Evolutionary conservation across 1,140 invertebrate genomes (phyloP).

Genomic region (Oryctes rhinoceros): DNA sequence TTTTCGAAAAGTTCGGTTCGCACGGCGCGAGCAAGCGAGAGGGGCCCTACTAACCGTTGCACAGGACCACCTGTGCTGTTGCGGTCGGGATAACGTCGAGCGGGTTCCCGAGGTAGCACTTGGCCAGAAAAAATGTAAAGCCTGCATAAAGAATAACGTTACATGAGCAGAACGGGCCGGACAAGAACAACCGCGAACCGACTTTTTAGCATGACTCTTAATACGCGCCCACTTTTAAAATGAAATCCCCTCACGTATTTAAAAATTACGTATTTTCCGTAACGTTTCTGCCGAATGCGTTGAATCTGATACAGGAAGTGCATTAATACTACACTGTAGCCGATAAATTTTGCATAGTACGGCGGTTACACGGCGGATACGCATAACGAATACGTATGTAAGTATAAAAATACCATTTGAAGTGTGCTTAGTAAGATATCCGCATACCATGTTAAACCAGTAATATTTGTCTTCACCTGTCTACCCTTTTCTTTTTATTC

Average conservation of each 20-base stretch:
- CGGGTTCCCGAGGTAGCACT: slow-evolving; percentile 22
- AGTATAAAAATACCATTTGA: not conserved
- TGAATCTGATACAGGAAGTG: slow-evolving; percentile 8
- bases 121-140: slow-evolving; percentile 14
- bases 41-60: not conserved
- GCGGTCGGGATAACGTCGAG: slow-evolving; percentile 1
- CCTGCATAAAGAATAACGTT: slow-evolving; percentile 32
- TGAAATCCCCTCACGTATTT: not conserved
- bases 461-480: too few species aligned
- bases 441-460: too few species aligned
- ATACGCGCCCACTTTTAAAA: not conserved
- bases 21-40: not conserved
- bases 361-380: not conserved
- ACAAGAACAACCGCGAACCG: not conserved
- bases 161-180: not conserved
- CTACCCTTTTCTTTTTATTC: too few species aligned
- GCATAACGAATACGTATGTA: not conserved
- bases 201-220: not conserved
- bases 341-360: slow-evolving; percentile 2
- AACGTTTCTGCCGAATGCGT: not conserved
- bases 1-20: slow-evolving; percentile 15
- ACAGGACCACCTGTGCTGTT: slow-evolving; percentile 9
- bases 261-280: not conserved
- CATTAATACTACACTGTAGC: not conserved
- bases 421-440: not conserved